These are phyloP conservation scores for Anadara kagoshimensis DNA, from an alignment of 1,140 invertebrate species.

Conservation along the genomic window DNA sequence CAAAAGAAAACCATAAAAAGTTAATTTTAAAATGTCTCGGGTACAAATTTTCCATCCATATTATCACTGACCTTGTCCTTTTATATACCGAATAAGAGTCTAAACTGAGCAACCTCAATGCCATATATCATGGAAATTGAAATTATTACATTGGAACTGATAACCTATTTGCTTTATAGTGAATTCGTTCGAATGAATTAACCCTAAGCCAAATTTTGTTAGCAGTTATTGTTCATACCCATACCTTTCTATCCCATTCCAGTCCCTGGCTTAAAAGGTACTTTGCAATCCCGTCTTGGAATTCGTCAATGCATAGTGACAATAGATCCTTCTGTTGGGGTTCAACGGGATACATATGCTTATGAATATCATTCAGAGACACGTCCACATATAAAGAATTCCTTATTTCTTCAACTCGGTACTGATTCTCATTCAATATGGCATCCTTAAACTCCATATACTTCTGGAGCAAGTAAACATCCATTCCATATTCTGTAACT, in stretches of 20 bases:
- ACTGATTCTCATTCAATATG: neutral
- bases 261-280: constrained; percentile 17
- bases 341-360: neutral
- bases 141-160: too few species aligned
- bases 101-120: too few species aligned
- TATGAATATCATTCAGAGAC: neutral
- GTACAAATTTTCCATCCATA: too few species aligned
- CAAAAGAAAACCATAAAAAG: too few species aligned
- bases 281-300: constrained; percentile 6
- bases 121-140: too few species aligned
- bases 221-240: too few species aligned
- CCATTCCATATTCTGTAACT: constrained; percentile 5
- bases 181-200: too few species aligned
- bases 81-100: too few species aligned
- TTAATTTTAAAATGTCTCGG: too few species aligned
- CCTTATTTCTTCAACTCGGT: constrained; percentile 1
- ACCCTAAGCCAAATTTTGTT: too few species aligned
- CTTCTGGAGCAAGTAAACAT: constrained; percentile 8
- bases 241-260: constrained; percentile 7
- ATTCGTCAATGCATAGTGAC: neutral
- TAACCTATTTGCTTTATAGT: too few species aligned
- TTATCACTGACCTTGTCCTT: too few species aligned
- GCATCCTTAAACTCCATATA: constrained; percentile 15
- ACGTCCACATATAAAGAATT: constrained; percentile 14
- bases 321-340: constrained; percentile 6